phyloP scores from a whole-genome alignment of 2,797 vertebrate species.

The Trichosurus vulpecula region DNA sequence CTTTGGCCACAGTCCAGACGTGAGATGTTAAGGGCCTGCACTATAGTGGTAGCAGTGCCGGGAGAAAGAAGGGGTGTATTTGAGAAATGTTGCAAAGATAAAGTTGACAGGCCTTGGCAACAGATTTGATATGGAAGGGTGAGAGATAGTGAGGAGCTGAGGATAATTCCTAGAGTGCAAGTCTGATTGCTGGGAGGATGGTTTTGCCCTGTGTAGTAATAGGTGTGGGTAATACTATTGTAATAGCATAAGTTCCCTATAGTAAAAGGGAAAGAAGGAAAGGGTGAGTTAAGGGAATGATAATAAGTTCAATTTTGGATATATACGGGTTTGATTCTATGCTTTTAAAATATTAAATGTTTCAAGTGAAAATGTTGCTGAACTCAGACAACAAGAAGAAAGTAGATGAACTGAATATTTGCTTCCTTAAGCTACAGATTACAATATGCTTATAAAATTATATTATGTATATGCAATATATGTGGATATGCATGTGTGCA shows the following conservation, averaged over 20 bases:
- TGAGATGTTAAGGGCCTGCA: neutral
- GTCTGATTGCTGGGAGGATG: neutral
- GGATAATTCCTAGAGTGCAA: neutral
- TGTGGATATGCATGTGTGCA: neutral
- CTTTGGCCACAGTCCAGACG: neutral
- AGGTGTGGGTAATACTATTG: too few relatives aligned
- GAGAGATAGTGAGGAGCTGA: neutral
- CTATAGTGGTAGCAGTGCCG: neutral
- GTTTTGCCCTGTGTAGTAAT: neutral
- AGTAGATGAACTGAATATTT: neutral
- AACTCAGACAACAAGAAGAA: neutral
- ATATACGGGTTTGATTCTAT: neutral
- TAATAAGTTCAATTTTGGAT: neutral
- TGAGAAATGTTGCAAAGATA: neutral
- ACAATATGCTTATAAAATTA: neutral
- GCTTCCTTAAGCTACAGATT: neutral
- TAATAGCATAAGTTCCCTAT: too few relatives aligned
- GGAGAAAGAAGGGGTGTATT: neutral
- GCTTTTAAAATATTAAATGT: neutral
- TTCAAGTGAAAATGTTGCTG: neutral
- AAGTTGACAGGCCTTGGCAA: neutral
- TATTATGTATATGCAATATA: neutral
- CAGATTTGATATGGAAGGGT: neutral
- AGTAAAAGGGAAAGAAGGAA: neutral
- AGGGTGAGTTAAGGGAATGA: neutral